Percentiles rank a stretch among this genome's conserved stretches.
These are phyloP conservation scores for Gisinianus flammeolus DNA, from an alignment of 2,888 invertebrate species.

Conservation along the genomic window DNA sequence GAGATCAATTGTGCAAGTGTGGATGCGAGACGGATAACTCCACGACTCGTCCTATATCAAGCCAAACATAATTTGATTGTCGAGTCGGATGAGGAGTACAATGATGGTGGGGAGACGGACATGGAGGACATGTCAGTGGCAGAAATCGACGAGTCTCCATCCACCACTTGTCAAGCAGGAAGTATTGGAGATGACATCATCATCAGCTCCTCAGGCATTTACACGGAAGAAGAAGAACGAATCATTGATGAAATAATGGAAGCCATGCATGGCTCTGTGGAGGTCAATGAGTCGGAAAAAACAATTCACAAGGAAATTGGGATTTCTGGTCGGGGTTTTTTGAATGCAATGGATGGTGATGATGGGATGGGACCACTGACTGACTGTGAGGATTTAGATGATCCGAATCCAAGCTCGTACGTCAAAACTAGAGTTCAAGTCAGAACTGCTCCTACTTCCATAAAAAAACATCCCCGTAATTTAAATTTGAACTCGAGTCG, in stretches of 20 bases:
- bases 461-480: background rate
- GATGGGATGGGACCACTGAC: conserved; percentile 45
- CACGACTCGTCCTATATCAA: conserved; percentile 48
- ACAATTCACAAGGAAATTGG: background rate
- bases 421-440: background rate
- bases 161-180: background rate
- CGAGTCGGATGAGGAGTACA: conserved; percentile 47
- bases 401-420: background rate
- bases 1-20: conserved; percentile 48
- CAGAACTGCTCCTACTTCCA: background rate
- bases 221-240: conserved; percentile 36
- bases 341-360: background rate
- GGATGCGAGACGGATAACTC: conserved; percentile 44
- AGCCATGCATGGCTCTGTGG: conserved; percentile 44
- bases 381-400: conserved; percentile 59
- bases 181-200: background rate
- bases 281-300: conserved; percentile 49
- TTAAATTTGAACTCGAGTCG: too few species aligned
- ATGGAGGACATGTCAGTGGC: conserved; percentile 50
- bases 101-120: conserved; percentile 48
- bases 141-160: conserved; percentile 21
- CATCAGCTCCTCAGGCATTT: background rate
- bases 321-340: background rate
- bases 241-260: conserved; percentile 50
- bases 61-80: conserved; percentile 20